These are phyloP conservation scores for Xenopus borealis DNA, from an alignment of 2,113 vertebrate species.

Conservation along the genomic window DNA sequence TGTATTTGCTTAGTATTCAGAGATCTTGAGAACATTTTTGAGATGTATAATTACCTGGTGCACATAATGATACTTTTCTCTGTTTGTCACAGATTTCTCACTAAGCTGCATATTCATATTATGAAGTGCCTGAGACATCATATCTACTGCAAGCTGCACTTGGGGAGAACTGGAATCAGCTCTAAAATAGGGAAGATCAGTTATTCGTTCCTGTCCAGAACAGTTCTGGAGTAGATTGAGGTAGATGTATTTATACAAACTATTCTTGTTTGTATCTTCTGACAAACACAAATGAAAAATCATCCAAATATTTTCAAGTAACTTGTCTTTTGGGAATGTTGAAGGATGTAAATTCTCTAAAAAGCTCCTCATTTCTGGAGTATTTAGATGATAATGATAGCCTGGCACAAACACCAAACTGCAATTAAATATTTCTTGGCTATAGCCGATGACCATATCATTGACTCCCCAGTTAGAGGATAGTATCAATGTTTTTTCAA, in stretches of 20 bases:
- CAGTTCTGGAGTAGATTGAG: neutral
- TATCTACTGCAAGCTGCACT: neutral
- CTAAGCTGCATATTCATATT: neutral
- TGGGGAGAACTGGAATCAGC: neutral
- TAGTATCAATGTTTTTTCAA: conserved; percentile 2
- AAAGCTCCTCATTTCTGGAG: neutral
- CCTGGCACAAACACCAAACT: neutral
- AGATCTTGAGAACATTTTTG: too few species aligned
- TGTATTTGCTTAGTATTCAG: too few species aligned
- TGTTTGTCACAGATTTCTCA: neutral
- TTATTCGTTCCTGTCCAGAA: neutral
- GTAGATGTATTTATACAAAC: neutral
- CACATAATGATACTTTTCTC: neutral
- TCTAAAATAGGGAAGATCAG: neutral
- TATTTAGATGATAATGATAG: neutral
- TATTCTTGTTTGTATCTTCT: neutral
- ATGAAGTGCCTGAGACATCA: neutral
- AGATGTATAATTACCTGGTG: neutral
- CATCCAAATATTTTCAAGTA: conserved; percentile 1
- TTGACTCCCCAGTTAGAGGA: neutral
- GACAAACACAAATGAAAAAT: conserved; percentile 2
- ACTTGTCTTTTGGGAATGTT: neutral
- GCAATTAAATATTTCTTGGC: neutral
- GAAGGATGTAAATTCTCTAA: neutral
- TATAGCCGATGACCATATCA: neutral